Evolutionary conservation across 2,113 vertebrate genomes (phyloP).

Genomic region (Phocoena sinus): DNA sequence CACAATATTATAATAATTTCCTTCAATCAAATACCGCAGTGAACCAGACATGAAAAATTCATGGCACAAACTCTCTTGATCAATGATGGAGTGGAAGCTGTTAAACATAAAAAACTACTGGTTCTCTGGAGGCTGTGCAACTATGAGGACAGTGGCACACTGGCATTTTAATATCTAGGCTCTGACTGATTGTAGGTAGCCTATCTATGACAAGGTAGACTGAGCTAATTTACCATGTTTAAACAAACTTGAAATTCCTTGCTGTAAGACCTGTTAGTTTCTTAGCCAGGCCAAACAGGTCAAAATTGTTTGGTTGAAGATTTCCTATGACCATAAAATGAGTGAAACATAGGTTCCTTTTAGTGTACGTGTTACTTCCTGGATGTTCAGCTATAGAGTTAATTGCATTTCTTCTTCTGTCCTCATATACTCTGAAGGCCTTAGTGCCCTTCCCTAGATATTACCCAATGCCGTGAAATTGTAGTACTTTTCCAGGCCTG

Average conservation of each 20-base stretch:
- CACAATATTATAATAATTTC: conserved; percentile 37
- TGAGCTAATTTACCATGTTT: not conserved
- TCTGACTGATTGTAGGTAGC: not conserved
- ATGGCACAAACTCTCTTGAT: not conserved
- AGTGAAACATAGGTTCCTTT: not conserved
- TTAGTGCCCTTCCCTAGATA: not conserved
- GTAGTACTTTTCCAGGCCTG: not conserved
- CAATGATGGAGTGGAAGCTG: not conserved
- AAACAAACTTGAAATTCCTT: not conserved
- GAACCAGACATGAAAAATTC: conserved; percentile 32
- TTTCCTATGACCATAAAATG: not conserved
- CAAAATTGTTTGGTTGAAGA: not conserved
- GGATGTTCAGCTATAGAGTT: not conserved
- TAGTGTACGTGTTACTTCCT: not conserved
- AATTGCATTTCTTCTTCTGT: not conserved
- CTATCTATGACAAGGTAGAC: not conserved
- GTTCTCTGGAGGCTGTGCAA: not conserved
- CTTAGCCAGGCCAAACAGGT: not conserved
- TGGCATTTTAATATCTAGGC: not conserved
- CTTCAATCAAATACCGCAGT: conserved; percentile 14
- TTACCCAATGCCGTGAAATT: not conserved
- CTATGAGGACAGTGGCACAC: not conserved
- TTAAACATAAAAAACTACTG: not conserved
- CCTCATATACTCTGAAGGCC: not conserved
- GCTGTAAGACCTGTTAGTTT: not conserved